A percentile compares a stretch with the other conserved stretches of the same genome.
Evolutionary conservation across 1,140 invertebrate species (phyloP).

Genomic region (Drosophila simulans): DNA sequence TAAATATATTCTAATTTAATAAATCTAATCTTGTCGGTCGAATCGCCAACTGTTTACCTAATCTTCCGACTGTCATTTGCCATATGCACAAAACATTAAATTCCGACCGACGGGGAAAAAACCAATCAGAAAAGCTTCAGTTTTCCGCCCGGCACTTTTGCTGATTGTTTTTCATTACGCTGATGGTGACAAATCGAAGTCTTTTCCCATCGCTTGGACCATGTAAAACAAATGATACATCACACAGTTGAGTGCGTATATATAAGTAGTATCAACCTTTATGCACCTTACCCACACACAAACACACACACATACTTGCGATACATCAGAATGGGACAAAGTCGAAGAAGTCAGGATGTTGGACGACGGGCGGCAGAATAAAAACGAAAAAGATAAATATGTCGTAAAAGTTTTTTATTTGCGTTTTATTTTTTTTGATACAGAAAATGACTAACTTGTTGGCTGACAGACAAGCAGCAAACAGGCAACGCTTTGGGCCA

Average conservation of each 20-base stretch:
- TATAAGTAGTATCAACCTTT: slow-evolving; percentile 61
- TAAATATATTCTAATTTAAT: slow-evolving; percentile 28
- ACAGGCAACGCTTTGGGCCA: slow-evolving; percentile 45
- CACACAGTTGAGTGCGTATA: slow-evolving; percentile 58
- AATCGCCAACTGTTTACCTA: slow-evolving; percentile 44
- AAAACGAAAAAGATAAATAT: slow-evolving; percentile 74
- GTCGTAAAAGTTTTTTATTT: slow-evolving; percentile 82
- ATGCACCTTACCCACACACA: slow-evolving; percentile 57
- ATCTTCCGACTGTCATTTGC: slow-evolving; percentile 47
- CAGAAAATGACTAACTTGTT: slow-evolving; percentile 80
- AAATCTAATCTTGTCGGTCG: slow-evolving; percentile 40
- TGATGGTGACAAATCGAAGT: slow-evolving; percentile 79
- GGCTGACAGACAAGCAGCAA: slow-evolving; percentile 59
- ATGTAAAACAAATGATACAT: slow-evolving; percentile 78
- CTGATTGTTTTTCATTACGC: slow-evolving; percentile 78
- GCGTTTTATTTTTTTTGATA: slow-evolving; percentile 78
- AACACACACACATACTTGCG: neutral
- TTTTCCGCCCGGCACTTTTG: slow-evolving; percentile 59
- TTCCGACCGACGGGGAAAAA: slow-evolving; percentile 30
- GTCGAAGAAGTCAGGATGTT: slow-evolving; percentile 41
- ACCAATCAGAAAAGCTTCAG: slow-evolving; percentile 65
- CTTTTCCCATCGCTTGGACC: slow-evolving; percentile 57
- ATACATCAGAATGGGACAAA: slow-evolving; percentile 22
- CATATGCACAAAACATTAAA: slow-evolving; percentile 46
- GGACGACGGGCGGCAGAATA: slow-evolving; percentile 26